Conservation (phyloP, 2,888 invertebrate genomes). For the Tuta absoluta region DNA sequence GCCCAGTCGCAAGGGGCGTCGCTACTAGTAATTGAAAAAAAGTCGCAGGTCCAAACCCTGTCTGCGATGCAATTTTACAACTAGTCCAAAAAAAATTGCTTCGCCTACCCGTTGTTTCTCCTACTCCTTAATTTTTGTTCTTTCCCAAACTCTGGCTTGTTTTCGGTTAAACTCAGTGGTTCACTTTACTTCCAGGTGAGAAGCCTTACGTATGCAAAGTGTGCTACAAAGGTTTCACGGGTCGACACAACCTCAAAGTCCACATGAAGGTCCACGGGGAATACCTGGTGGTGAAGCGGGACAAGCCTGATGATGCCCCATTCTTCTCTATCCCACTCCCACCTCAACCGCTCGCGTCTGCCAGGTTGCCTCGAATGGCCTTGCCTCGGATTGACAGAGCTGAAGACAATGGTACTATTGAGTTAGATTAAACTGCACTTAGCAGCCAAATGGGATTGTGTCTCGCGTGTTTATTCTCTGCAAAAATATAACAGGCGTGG, state of each 20-base stretch:
- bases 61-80: too few relatives aligned
- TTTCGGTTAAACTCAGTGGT: neutral
- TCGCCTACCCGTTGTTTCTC: too few relatives aligned
- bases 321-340: neutral
- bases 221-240: constrained; percentile 67
- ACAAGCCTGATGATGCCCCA: constrained; percentile 11
- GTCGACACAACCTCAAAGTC: constrained; percentile 63
- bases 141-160: too few relatives aligned
- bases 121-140: too few relatives aligned
- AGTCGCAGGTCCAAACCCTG: too few relatives aligned
- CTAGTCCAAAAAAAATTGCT: too few relatives aligned
- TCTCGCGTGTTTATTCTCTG: neutral
- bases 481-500: too few relatives aligned
- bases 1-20: too few relatives aligned
- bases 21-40: too few relatives aligned
- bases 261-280: constrained; percentile 74
- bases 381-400: neutral
- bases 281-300: constrained; percentile 44
- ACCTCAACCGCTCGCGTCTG: neutral
- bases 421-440: neutral
- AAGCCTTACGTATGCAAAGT: constrained; percentile 67
- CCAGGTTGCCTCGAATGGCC: neutral
- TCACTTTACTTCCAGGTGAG: constrained; percentile 50
- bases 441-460: neutral
- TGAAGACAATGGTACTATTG: neutral